Base-by-base conservation (phyloP, 1,140 invertebrate species). In the Luehdorfia chinensis region DNA sequence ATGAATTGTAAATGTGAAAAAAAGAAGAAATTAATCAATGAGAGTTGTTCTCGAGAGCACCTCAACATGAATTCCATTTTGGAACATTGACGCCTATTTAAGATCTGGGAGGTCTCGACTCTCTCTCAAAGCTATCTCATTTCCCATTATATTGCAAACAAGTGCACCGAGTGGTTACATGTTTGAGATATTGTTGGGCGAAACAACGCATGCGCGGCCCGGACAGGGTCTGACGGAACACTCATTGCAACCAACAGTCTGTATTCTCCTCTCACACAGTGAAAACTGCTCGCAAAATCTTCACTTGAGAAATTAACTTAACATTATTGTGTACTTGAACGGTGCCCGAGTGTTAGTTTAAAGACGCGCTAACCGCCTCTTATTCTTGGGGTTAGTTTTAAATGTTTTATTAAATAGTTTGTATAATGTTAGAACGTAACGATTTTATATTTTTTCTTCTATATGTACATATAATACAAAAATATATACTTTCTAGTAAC, bases 171-270 rank as follows among this genome's bases (percentile, higher is more conserved):
- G 25, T 25, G 39, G 43, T 52, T 52, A 52, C 31, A 31, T 30
- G 18, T 45, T 33, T 46, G 21, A 47, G 34, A 47, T 41, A 53
- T 19, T 18, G 30, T 25, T 14, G 27, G 25, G 5, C 11, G n/a
- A 6, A 4, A 36, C 28, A 19, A 9, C 50, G 50, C 50, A 47
- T 41, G 43, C 50, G 50, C 44, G 43, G 18, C 19, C 19, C 28
- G 25, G 27, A 14, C 33, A 8, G 33, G 27, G 41, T 30, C 44
- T 33, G 23, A 23, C 30, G 41, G 39, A 51, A 21, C 33, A 39
- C 50, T 52, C 44, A 41, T 31, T 39, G 31, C 27, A 43, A 25
- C 43, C 43, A n/a, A 45, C 50, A 52, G 50, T 52, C 44, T 41
- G 28, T 50, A 44, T 34, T 30, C 36, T 47, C 32, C 50, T 23